Evolutionary conservation across 1,140 invertebrate genomes (phyloP).

Genomic region (Temnothorax curvispinosus): DNA sequence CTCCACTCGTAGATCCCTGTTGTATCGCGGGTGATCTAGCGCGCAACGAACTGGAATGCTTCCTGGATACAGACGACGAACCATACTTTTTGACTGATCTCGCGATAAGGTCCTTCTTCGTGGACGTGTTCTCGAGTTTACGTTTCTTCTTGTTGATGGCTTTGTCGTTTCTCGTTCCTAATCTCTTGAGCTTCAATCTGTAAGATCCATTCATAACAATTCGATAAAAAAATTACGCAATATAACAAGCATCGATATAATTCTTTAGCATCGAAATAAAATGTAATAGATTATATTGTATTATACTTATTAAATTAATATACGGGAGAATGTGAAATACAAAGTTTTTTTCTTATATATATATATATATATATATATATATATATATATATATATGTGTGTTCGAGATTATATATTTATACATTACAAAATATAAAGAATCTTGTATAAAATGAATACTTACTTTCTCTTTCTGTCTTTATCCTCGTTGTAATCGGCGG

Average conservation of each 20-base stretch:
- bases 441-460: slow-evolving; percentile 43
- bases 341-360: too few species aligned
- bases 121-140: slow-evolving; percentile 77
- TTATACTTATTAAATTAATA: too few species aligned
- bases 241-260: not conserved
- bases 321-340: too few species aligned
- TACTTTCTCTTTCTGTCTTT: slow-evolving; percentile 84
- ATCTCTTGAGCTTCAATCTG: slow-evolving; percentile 82
- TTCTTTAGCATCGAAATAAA: not conserved
- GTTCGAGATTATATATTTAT: not conserved
- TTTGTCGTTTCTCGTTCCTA: slow-evolving; percentile 82
- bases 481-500: slow-evolving; percentile 87
- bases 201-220: slow-evolving; percentile 29
- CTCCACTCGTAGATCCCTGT: slow-evolving; percentile 53
- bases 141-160: slow-evolving; percentile 81
- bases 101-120: slow-evolving; percentile 77
- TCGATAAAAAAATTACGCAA: not conserved
- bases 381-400: too few species aligned
- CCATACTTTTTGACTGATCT: slow-evolving; percentile 80
- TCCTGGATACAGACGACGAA: slow-evolving; percentile 74
- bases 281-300: too few species aligned
- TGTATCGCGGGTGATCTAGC: slow-evolving; percentile 78
- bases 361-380: too few species aligned
- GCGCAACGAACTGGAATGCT: slow-evolving; percentile 74
- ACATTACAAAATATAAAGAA: not conserved